These are phyloP conservation scores for Pseudopleuronectes americanus DNA, from an alignment of 2,797 vertebrate genomes.

Conservation along the genomic window DNA sequence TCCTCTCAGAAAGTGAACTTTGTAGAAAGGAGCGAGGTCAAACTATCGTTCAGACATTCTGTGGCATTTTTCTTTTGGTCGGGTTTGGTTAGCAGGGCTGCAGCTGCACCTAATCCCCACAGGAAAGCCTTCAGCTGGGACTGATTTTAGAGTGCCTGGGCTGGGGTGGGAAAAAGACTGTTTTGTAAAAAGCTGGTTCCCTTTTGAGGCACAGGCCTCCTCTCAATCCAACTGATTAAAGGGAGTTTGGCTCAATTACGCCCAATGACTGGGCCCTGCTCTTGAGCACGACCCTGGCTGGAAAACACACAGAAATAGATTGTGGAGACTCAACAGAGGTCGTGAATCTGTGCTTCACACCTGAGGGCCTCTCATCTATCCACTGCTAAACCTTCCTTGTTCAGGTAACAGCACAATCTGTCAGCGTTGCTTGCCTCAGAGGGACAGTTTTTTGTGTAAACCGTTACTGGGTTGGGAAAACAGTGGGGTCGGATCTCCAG, in stretches of 20 bases:
- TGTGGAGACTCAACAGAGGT: slow-evolving; percentile 35
- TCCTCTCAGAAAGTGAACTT: slow-evolving; percentile 43
- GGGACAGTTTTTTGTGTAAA: slow-evolving; percentile 63
- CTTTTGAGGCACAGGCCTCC: slow-evolving; percentile 63
- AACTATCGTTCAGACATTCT: slow-evolving; percentile 61
- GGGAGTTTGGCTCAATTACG: slow-evolving; percentile 80
- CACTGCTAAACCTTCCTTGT: slow-evolving; percentile 19
- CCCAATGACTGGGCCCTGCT: slow-evolving; percentile 63
- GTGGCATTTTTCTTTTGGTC: slow-evolving; percentile 18
- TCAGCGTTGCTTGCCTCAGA: slow-evolving; percentile 54
- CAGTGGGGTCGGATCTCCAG: slow-evolving; percentile 53
- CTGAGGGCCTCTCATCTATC: slow-evolving; percentile 46
- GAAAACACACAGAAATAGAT: slow-evolving; percentile 60
- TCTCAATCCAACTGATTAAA: slow-evolving; percentile 82
- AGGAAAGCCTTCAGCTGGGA: slow-evolving; percentile 83
- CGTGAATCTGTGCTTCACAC: slow-evolving; percentile 48
- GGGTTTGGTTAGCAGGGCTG: slow-evolving; percentile 66
- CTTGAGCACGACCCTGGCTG: slow-evolving; percentile 50
- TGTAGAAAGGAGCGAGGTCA: slow-evolving; percentile 56
- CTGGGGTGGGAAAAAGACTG: slow-evolving; percentile 55
- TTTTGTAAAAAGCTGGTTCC: slow-evolving; percentile 61
- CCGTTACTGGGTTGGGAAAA: slow-evolving; percentile 67
- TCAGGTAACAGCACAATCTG: slow-evolving; percentile 42
- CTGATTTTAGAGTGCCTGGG: slow-evolving; percentile 73
- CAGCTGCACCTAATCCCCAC: slow-evolving; percentile 82